These are phyloP conservation scores for Pseudomyrmex gracilis DNA, from an alignment of 1,140 invertebrate species.

Conservation along the genomic window DNA sequence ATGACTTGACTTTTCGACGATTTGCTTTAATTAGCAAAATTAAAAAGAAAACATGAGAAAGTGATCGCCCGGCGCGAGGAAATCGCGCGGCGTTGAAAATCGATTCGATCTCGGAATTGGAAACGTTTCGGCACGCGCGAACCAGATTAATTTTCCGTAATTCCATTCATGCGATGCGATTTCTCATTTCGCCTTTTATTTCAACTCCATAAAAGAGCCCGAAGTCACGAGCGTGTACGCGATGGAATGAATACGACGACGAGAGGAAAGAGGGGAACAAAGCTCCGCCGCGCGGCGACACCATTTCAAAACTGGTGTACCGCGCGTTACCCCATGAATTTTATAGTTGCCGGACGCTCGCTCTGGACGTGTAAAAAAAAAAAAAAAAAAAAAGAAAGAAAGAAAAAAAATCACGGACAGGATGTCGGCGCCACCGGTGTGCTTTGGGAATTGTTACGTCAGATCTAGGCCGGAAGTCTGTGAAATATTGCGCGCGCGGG, in stretches of 20 bases:
- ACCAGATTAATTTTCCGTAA: not conserved
- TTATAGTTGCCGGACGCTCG: conserved; percentile 31
- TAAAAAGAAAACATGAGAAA: too few species aligned
- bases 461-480: conserved; percentile 59
- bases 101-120: not conserved
- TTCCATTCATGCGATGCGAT: not conserved
- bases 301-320: conserved; percentile 10
- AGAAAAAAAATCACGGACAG: conserved; percentile 45
- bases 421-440: conserved; percentile 37
- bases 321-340: conserved; percentile 36
- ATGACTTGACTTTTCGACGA: too few species aligned
- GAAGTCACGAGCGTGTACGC: conserved; percentile 5
- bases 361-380: conserved; percentile 28
- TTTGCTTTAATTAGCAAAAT: too few species aligned
- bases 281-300: not conserved
- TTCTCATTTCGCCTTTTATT: conserved; percentile 20
- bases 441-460: conserved; percentile 62
- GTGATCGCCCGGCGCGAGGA: too few species aligned
- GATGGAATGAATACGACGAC: conserved; percentile 30
- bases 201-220: not conserved
- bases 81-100: too few species aligned
- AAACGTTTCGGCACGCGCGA: not conserved
- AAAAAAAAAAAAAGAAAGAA: too few species aligned
- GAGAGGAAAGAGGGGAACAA: not conserved
- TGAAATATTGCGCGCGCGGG: conserved; percentile 52